phyloP scores from a whole-genome alignment of 2,113 vertebrate species.

The Uria lomvia region DNA sequence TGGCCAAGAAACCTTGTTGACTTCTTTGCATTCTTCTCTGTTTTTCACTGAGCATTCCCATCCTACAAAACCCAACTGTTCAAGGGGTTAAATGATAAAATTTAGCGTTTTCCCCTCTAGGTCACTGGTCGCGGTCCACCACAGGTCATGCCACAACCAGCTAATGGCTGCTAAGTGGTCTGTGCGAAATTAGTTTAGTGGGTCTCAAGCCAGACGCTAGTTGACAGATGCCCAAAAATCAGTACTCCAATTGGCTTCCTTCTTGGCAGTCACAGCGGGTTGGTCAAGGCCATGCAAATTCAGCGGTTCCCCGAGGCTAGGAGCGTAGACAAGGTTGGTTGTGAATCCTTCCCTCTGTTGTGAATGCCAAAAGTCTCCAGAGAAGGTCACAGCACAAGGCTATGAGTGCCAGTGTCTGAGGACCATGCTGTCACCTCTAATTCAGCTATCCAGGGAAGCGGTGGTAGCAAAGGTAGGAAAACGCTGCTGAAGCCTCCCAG shows the following conservation, averaged over 20 bases:
- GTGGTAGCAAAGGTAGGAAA: background rate
- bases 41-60: background rate
- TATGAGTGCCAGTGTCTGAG: background rate
- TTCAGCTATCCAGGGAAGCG: background rate
- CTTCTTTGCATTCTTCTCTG: background rate
- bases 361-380: background rate
- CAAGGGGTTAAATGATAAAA: background rate
- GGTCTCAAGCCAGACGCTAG: background rate
- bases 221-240: slow-evolving; percentile 39
- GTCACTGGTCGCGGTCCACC: background rate
- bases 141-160: background rate
- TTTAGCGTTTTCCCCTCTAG: background rate
- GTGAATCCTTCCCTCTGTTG: background rate
- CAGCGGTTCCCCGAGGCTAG: background rate
- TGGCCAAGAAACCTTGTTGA: fast-evolving
- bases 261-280: background rate
- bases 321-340: background rate
- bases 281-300: slow-evolving; percentile 29
- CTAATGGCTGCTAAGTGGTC: slow-evolving; percentile 23
- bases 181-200: slow-evolving; percentile 12
- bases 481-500: background rate
- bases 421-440: background rate
- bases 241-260: background rate
- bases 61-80: background rate
- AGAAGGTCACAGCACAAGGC: background rate